Percentiles rank a stretch among this genome's conserved stretches.
phyloP scores from a whole-genome alignment of 2,888 invertebrate species.

The Morpho deidamia region DNA sequence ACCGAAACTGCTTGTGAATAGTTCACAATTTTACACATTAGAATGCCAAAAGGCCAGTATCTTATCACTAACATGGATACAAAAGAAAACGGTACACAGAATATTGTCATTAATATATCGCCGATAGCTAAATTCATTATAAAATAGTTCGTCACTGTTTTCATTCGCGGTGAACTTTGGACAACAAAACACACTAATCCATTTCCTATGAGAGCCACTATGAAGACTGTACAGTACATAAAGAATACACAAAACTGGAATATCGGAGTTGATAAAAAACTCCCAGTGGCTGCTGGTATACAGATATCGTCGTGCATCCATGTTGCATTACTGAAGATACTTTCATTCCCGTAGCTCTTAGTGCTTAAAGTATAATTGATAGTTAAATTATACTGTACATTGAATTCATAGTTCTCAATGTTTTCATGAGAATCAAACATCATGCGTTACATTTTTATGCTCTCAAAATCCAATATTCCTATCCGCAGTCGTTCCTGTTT shows the following conservation, averaged over 20 bases:
- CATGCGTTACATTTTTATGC: conserved; percentile 31
- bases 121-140: conserved; percentile 93
- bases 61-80: conserved; percentile 87
- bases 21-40: conserved; percentile 90
- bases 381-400: conserved; percentile 28
- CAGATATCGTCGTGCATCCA: conserved; percentile 44
- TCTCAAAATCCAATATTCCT: not conserved
- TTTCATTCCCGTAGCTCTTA: conserved; percentile 26
- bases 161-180: conserved; percentile 89
- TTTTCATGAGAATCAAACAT: conserved; percentile 45
- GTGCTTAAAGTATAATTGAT: conserved; percentile 26
- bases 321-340: conserved; percentile 33
- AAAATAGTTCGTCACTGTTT: conserved; percentile 95
- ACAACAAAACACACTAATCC: conserved; percentile 93
- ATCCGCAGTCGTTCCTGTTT: not conserved
- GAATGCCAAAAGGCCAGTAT: conserved; percentile 92
- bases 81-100: conserved; percentile 95
- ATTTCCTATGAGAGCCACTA: conserved; percentile 85
- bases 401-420: conserved; percentile 35
- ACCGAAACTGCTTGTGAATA: conserved; percentile 90
- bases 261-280: conserved; percentile 60
- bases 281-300: conserved; percentile 35
- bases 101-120: conserved; percentile 92
- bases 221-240: conserved; percentile 84
- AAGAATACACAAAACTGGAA: conserved; percentile 83